Conservation (phyloP, 2,113 vertebrate genomes). For the Bambusicola thoracicus region DNA sequence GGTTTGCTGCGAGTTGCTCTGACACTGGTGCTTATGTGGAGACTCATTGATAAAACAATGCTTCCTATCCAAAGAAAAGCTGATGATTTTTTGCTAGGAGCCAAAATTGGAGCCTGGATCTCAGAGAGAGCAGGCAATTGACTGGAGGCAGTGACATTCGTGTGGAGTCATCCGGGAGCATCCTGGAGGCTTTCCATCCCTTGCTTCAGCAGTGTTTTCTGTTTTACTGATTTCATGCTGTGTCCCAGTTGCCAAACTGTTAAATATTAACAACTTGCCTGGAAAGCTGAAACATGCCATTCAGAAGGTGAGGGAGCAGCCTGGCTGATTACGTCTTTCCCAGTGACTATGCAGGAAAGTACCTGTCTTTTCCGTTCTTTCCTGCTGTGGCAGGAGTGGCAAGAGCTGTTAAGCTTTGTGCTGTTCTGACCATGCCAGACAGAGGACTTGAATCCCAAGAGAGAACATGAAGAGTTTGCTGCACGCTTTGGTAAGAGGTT, state of each 20-base stretch:
- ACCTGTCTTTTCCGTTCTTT: not conserved
- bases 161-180: not conserved
- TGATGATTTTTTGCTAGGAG: not conserved
- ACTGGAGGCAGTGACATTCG: not conserved
- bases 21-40: rapidly evolving
- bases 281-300: not conserved
- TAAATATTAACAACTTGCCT: constrained; percentile 10
- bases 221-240: not conserved
- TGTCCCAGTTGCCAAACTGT: not conserved
- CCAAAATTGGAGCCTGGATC: not conserved
- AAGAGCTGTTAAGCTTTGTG: not conserved
- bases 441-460: not conserved
- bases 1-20: not conserved
- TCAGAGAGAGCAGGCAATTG: not conserved
- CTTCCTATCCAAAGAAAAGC: not conserved
- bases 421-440: rapidly evolving
- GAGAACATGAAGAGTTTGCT: not conserved
- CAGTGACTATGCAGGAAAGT: constrained; percentile 41
- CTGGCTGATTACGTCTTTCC: not conserved
- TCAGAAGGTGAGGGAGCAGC: not conserved
- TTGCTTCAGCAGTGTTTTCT: not conserved
- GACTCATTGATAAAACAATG: not conserved
- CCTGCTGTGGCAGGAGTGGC: not conserved
- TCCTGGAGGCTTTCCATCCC: not conserved
- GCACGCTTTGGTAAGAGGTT: not conserved